Evolutionary conservation across 2,888 invertebrate species (phyloP).

Genomic region (Sarcophaga rosellei): DNA sequence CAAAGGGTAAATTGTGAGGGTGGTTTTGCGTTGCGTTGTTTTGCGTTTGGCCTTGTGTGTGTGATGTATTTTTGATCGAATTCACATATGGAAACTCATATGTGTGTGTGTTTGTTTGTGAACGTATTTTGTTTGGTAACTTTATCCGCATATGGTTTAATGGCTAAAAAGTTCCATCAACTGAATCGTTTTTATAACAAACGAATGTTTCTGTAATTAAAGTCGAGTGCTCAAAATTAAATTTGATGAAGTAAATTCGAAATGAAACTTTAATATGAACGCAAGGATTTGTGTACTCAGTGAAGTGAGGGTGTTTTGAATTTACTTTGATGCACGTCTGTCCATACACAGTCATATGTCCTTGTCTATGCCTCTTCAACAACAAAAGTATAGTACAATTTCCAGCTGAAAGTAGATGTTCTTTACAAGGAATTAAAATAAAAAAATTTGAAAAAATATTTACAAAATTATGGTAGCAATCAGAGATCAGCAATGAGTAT

Average conservation of each 20-base stretch:
- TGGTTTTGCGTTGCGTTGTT: conserved; percentile 53
- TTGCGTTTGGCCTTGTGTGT: conserved; percentile 1
- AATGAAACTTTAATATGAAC: too few relatives aligned
- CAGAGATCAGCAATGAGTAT: too few relatives aligned
- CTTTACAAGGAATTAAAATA: too few relatives aligned
- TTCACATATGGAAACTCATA: not conserved
- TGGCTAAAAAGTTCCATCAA: conserved; percentile 37
- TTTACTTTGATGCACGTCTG: too few relatives aligned
- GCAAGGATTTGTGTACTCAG: too few relatives aligned
- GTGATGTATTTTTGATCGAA: not conserved
- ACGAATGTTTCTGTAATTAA: conserved; percentile 44
- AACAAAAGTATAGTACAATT: too few relatives aligned
- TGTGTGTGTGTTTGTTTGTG: not conserved
- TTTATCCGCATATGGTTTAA: conserved; percentile 56
- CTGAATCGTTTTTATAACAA: conserved; percentile 37
- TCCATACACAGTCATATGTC: too few relatives aligned
- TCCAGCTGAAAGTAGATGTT: too few relatives aligned
- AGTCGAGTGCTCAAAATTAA: conserved; percentile 20
- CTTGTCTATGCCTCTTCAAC: too few relatives aligned
- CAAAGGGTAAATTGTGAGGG: conserved; percentile 68
- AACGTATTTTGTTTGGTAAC: conserved; percentile 24
- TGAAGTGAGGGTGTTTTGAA: too few relatives aligned
- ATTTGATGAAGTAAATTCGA: not conserved
- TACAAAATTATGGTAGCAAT: too few relatives aligned
- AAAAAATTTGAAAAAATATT: too few relatives aligned